Conservation (phyloP, 2,113 vertebrate species). For the Hepsetus odoe region DNA sequence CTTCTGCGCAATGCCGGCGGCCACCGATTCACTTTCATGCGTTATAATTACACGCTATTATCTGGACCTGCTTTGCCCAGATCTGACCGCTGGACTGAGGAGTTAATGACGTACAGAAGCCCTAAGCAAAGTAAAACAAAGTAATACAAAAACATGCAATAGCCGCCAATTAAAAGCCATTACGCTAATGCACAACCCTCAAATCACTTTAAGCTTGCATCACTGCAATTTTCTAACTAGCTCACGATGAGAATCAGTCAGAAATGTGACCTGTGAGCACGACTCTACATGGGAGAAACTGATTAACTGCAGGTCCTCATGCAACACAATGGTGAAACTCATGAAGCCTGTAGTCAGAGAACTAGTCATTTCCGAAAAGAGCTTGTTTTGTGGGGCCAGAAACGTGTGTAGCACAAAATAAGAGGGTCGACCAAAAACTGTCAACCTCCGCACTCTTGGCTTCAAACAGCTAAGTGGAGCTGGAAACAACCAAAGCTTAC, state of each 20-base stretch:
- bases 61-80: conserved; percentile 22
- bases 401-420: no score
- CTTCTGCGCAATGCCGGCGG: neutral
- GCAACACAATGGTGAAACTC: neutral
- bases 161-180: conserved; percentile 45
- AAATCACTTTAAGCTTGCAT: conserved; percentile 31
- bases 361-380: neutral
- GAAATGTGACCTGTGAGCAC: neutral
- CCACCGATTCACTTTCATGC: neutral
- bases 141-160: conserved; percentile 29
- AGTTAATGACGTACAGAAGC: conserved; percentile 1
- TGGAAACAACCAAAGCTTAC: neutral
- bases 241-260: neutral
- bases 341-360: no score
- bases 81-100: conserved; percentile 3
- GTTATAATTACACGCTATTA: conserved; percentile 24
- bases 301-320: neutral
- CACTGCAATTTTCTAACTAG: neutral
- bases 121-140: neutral
- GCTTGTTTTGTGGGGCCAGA: neutral
- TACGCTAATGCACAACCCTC: conserved; percentile 28
- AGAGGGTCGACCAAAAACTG: neutral
- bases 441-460: neutral
- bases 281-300: neutral
- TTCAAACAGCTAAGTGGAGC: neutral